Percentiles rank a stretch among this genome's conserved stretches.
phyloP scores from a whole-genome alignment of 2,113 vertebrate genomes.

The Telmatochromis sp. region DNA sequence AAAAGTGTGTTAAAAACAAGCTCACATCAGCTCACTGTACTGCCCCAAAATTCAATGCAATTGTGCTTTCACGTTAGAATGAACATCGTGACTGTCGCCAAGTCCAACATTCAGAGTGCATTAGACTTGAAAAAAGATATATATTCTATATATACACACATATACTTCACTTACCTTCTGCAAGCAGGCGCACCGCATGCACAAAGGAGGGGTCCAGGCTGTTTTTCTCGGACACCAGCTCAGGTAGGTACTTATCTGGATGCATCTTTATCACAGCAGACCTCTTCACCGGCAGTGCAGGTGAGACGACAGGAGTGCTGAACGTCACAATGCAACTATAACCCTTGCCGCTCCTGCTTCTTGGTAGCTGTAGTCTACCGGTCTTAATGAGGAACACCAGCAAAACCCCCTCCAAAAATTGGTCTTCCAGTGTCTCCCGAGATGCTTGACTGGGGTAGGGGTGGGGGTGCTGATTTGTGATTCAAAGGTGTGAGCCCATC shows the following conservation, averaged over 20 bases:
- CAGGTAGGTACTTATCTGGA: constrained; percentile 88
- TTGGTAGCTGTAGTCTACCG: neutral
- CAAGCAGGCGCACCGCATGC: constrained; percentile 87
- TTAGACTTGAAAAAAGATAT: neutral
- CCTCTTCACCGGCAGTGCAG: constrained; percentile 56
- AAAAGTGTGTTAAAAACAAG: neutral
- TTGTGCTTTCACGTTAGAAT: neutral
- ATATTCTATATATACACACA: neutral
- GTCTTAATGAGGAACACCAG: neutral
- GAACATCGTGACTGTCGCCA: neutral
- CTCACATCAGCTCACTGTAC: neutral
- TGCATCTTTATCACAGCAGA: constrained; percentile 73
- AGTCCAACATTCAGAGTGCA: neutral
- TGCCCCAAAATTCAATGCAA: neutral
- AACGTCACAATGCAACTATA: constrained; percentile 38
- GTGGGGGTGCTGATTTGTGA: constrained; percentile 16
- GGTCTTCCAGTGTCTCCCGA: neutral
- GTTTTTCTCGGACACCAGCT: constrained; percentile 90
- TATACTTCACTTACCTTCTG: constrained; percentile 79
- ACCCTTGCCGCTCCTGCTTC: constrained; percentile 9
- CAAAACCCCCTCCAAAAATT: neutral
- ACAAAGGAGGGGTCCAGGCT: constrained; percentile 87
- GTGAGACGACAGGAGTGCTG: constrained; percentile 52
- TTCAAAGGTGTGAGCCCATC: constrained; percentile 68
- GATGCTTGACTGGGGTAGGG: constrained; percentile 1